These are phyloP conservation scores for Rhopalosiphum maidis DNA, from an alignment of 1,140 invertebrate species.

Conservation along the genomic window DNA sequence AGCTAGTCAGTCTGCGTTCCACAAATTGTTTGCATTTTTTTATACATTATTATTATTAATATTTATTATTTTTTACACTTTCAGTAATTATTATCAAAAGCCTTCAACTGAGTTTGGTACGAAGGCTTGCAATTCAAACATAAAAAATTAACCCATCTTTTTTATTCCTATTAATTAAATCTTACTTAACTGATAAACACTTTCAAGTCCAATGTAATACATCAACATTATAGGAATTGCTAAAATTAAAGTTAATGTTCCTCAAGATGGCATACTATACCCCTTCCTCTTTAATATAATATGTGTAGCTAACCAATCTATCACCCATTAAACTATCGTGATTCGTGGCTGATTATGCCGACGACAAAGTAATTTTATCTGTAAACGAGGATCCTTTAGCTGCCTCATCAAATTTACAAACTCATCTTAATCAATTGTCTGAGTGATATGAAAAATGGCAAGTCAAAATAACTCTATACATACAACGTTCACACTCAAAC, in stretches of 20 bases:
- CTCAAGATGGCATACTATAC: neutral
- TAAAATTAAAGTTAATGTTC: neutral
- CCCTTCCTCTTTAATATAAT: neutral
- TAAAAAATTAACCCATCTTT: neutral
- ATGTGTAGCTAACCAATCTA: neutral
- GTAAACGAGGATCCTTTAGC: neutral
- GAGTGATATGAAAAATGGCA: no score
- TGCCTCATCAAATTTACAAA: neutral
- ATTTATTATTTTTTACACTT: no score
- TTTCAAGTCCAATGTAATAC: neutral
- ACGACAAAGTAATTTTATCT: neutral
- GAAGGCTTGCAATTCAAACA: neutral
- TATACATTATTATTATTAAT: no score
- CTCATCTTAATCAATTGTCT: no score
- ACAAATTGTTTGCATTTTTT: no score
- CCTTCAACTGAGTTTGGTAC: slow-evolving; percentile 59
- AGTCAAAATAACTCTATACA: no score
- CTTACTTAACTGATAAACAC: neutral
- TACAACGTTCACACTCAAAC: no score
- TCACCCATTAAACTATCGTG: neutral
- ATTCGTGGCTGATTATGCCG: neutral
- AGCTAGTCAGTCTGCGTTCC: no score
- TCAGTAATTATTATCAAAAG: slow-evolving; percentile 49
- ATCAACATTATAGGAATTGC: neutral
- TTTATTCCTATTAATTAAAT: neutral